Evolutionary conservation across 2,888 invertebrate species (phyloP).

Genomic region (Pemphredon lugubris): DNA sequence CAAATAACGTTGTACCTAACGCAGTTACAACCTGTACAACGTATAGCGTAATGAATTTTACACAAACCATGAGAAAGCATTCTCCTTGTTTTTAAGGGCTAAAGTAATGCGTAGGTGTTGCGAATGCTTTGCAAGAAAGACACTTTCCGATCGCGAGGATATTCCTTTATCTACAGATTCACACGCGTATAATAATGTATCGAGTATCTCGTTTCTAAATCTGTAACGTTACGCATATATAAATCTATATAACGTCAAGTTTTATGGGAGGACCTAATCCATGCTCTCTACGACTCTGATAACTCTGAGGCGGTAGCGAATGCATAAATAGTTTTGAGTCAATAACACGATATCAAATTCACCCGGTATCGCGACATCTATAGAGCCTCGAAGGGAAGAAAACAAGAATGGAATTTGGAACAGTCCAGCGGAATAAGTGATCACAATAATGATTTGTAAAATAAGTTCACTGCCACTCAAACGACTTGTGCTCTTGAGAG

Average conservation of each 20-base stretch:
- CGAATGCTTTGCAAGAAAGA: slow-evolving; percentile 36
- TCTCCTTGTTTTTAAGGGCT: slow-evolving; percentile 38
- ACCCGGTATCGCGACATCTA: slow-evolving; percentile 54
- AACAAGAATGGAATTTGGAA: slow-evolving; percentile 68
- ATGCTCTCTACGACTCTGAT: slow-evolving; percentile 56
- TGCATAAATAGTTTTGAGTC: slow-evolving; percentile 72
- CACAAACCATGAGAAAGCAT: slow-evolving; percentile 28
- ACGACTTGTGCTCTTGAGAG: slow-evolving; percentile 72
- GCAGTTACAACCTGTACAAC: slow-evolving; percentile 33
- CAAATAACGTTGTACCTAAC: slow-evolving; percentile 25
- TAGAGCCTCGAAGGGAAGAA: slow-evolving; percentile 71
- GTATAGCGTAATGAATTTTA: slow-evolving; percentile 15
- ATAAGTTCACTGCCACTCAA: slow-evolving; percentile 78
- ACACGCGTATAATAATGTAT: slow-evolving; percentile 47
- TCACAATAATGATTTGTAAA: slow-evolving; percentile 73
- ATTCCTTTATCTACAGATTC: slow-evolving; percentile 52
- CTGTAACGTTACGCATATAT: slow-evolving; percentile 53
- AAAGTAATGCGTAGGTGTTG: slow-evolving; percentile 41
- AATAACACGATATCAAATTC: slow-evolving; percentile 62
- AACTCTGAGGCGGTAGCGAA: slow-evolving; percentile 58
- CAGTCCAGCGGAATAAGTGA: slow-evolving; percentile 71
- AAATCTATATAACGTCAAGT: slow-evolving; percentile 35
- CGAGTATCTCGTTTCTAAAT: slow-evolving; percentile 59
- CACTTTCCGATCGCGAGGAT: slow-evolving; percentile 31
- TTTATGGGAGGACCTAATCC: slow-evolving; percentile 55